These are phyloP conservation scores for Entosphenus tridentatus DNA, from an alignment of 2,113 vertebrate genomes.

Conservation along the genomic window DNA sequence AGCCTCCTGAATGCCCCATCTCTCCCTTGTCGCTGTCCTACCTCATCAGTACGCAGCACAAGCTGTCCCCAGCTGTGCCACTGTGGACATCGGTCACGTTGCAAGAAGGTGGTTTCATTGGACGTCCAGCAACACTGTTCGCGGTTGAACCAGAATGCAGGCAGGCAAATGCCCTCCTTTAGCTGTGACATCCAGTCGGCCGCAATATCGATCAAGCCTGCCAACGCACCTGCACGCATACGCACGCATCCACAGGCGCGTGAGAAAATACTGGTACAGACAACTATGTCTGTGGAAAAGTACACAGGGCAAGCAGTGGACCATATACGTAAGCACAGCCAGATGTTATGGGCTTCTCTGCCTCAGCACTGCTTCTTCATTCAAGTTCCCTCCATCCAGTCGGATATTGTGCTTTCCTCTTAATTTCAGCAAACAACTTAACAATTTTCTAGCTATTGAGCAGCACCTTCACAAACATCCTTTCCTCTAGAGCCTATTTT, in stretches of 20 bases:
- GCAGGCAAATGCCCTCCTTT: slow-evolving; percentile 88
- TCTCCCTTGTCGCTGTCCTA: slow-evolving; percentile 18
- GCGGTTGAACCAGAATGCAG: slow-evolving; percentile 89
- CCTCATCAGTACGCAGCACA: slow-evolving; percentile 84
- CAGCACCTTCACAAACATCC: too few species aligned
- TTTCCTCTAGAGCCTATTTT: too few species aligned
- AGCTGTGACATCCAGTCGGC: slow-evolving; percentile 97
- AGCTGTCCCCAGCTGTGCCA: slow-evolving; percentile 98
- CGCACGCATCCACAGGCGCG: too few species aligned
- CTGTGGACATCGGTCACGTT: slow-evolving; percentile 83
- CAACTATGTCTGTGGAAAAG: background rate
- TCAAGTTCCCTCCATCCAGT: too few species aligned
- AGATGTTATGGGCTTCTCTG: too few species aligned
- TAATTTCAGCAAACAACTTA: too few species aligned
- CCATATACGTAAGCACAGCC: background rate
- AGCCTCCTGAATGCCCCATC: too few species aligned
- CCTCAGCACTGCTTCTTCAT: too few species aligned
- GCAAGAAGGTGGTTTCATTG: slow-evolving; percentile 77
- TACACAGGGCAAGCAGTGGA: background rate
- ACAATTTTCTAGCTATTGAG: too few species aligned
- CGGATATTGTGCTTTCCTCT: too few species aligned
- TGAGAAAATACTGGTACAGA: too few species aligned
- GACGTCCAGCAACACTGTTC: slow-evolving; percentile 97
- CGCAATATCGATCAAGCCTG: slow-evolving; percentile 88
- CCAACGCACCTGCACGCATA: slow-evolving; percentile 47